Evolutionary conservation across 2,113 vertebrate genomes (phyloP).

Genomic region (Gymnobelideus leadbeateri): DNA sequence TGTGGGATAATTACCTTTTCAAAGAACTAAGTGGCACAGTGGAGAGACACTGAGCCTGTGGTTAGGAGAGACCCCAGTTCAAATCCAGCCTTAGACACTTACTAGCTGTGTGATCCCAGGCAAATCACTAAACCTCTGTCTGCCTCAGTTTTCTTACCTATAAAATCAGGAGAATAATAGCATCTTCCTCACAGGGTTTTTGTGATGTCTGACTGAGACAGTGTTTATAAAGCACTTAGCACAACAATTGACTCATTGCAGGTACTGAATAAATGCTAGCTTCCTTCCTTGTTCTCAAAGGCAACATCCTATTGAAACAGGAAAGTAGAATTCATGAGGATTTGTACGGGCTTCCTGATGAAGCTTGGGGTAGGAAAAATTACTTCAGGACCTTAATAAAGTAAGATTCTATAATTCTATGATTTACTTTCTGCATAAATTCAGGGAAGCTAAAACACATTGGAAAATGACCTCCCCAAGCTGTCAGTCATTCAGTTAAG

Average conservation of each 20-base stretch:
- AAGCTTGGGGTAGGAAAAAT: background rate
- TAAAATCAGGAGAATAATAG: background rate
- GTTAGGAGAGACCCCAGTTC: background rate
- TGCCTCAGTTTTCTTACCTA: background rate
- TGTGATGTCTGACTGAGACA: background rate
- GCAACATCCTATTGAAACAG: background rate
- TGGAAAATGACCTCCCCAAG: background rate
- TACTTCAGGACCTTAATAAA: background rate
- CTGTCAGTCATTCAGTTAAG: background rate
- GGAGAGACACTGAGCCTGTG: background rate
- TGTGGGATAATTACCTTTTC: background rate
- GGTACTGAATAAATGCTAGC: background rate
- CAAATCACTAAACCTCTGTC: background rate
- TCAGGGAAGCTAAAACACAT: background rate
- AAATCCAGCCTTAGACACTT: background rate
- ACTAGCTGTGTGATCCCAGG: background rate
- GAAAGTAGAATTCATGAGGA: no score
- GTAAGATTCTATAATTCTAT: background rate
- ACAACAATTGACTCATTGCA: background rate
- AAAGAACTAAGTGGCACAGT: background rate
- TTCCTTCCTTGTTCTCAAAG: background rate
- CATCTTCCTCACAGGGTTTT: background rate
- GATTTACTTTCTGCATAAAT: conserved; percentile 37
- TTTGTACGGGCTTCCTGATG: background rate
- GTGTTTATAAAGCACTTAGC: background rate